Conservation (phyloP, 1,140 invertebrate species). For the Philotrypesis tridentata region DNA sequence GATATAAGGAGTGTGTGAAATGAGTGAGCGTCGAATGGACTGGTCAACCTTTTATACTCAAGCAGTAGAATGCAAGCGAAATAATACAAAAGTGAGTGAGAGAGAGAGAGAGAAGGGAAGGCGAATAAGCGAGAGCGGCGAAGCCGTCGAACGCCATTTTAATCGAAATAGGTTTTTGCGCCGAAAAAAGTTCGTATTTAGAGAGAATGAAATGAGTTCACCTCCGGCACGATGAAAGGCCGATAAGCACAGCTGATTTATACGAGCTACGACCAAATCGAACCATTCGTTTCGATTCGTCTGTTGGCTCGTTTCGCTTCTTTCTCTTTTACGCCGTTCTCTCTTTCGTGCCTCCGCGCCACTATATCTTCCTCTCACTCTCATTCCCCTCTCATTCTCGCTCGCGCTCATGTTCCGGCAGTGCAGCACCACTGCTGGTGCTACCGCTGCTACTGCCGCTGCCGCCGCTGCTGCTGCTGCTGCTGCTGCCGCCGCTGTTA, state of each 20-base stretch:
- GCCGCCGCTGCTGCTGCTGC: too few species aligned
- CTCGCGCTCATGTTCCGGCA: not conserved
- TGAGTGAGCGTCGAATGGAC: conserved; percentile 5
- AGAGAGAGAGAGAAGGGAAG: too few species aligned
- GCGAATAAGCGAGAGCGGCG: not conserved
- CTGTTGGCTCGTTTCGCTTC: conserved; percentile 27
- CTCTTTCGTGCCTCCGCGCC: conserved; percentile 14
- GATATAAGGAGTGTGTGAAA: not conserved
- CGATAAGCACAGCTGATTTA: conserved; percentile 73
- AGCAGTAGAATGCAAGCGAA: conserved; percentile 61
- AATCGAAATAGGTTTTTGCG: conserved; percentile 74
- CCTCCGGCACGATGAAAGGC: conserved; percentile 72
- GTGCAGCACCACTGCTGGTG: too few species aligned
- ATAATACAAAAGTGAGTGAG: conserved; percentile 50
- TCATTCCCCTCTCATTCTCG: conserved; percentile 7
- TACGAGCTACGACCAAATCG: conserved; percentile 54
- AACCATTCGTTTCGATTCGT: conserved; percentile 44
- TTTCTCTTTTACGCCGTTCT: conserved; percentile 19
- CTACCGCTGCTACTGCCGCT: too few species aligned
- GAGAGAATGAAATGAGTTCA: conserved; percentile 74
- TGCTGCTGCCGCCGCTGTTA: too few species aligned
- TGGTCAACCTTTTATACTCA: conserved; percentile 65
- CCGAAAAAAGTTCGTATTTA: conserved; percentile 73
- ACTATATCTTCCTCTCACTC: conserved; percentile 27
- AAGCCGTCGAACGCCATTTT: conserved; percentile 61